phyloP scores from a whole-genome alignment of 2,113 vertebrate genomes.

The Xenus cinereus region DNA sequence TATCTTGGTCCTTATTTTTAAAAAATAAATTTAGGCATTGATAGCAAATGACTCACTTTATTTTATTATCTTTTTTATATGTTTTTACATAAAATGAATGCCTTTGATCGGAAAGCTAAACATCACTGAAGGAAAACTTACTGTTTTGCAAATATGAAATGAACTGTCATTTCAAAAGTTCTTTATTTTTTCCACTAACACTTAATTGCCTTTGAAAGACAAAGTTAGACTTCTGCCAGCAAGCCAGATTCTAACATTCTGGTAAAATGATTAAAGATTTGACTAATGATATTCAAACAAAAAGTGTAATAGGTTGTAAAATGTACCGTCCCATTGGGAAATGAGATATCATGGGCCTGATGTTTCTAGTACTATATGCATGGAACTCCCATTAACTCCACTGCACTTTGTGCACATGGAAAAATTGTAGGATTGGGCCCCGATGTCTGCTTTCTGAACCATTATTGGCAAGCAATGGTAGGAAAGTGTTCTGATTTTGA shows the following conservation, averaged over 20 bases:
- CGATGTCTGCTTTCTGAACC: not conserved
- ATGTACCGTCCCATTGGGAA: constrained; percentile 47
- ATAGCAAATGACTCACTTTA: not conserved
- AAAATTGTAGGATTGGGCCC: constrained; percentile 30
- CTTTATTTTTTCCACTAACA: constrained; percentile 43
- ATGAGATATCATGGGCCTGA: constrained; percentile 25
- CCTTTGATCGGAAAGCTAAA: not conserved
- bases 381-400: constrained; percentile 56
- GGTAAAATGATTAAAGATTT: constrained; percentile 70
- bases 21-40: not conserved
- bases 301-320: constrained; percentile 68
- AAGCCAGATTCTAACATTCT: constrained; percentile 45
- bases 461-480: not conserved
- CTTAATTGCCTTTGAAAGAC: constrained; percentile 63
- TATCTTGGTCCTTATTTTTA: not conserved
- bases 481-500: constrained; percentile 11
- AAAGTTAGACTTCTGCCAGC: constrained; percentile 41
- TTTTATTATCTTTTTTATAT: not conserved
- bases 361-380: constrained; percentile 13
- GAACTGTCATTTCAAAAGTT: constrained; percentile 4
- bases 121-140: not conserved
- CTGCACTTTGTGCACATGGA: not conserved
- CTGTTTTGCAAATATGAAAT: constrained; percentile 27
- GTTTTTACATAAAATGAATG: not conserved
- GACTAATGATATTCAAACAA: constrained; percentile 64